A percentile compares a stretch with the other conserved stretches of the same genome.
Conservation (phyloP, 2,797 vertebrate species). For the Ambastaia sidthimunki region DNA sequence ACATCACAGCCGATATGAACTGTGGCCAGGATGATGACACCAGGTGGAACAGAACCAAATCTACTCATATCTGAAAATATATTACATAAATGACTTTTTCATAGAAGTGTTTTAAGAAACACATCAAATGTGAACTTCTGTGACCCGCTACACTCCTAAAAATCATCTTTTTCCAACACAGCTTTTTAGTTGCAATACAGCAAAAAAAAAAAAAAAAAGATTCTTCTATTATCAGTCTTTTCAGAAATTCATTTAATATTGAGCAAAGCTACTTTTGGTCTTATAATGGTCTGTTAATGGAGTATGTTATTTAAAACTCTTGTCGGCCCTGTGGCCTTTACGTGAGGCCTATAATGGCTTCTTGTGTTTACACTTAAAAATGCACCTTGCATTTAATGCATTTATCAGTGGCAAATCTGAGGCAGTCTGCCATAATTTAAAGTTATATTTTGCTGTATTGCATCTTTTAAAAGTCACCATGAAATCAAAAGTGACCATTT, state of each 20-base stretch:
- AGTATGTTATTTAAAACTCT: conserved; percentile 76
- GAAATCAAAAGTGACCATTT: too few species aligned
- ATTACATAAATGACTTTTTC: background rate
- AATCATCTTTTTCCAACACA: background rate
- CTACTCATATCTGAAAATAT: background rate
- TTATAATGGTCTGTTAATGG: conserved; percentile 74
- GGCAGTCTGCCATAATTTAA: too few species aligned
- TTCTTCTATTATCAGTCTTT: conserved; percentile 61
- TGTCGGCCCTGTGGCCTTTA: conserved; percentile 66
- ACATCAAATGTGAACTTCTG: background rate
- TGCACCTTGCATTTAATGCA: conserved; percentile 25
- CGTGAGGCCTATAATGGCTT: conserved; percentile 10
- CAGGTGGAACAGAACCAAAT: conserved; percentile 22
- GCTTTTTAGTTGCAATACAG: background rate
- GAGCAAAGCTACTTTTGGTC: conserved; percentile 62
- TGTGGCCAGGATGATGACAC: conserved; percentile 29
- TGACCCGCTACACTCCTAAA: background rate
- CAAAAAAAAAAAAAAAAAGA: background rate
- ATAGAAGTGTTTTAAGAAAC: background rate
- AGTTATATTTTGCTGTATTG: too few species aligned
- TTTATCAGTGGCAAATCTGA: background rate
- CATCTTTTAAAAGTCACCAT: too few species aligned
- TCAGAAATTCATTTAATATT: conserved; percentile 60
- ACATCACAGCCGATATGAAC: conserved; percentile 27
- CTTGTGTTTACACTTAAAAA: conserved; percentile 48